Percentiles rank a stretch among this genome's conserved stretches.
Evolutionary conservation across 2,797 vertebrate genomes (phyloP).

Genomic region (Pipistrellus nathusii): DNA sequence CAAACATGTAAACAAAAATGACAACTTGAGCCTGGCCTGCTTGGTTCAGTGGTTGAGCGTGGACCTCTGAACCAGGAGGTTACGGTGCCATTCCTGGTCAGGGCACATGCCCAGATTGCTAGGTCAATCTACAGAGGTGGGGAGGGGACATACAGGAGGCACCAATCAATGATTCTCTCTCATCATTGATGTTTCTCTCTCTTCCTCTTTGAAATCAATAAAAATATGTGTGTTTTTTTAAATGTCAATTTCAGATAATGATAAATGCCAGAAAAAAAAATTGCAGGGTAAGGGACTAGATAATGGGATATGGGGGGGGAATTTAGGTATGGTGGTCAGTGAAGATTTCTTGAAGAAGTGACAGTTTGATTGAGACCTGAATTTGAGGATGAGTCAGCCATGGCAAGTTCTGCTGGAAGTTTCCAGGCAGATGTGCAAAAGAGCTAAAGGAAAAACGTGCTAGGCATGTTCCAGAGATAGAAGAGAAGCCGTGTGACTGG

Average conservation of each 20-base stretch:
- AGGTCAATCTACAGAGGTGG: too few relatives aligned
- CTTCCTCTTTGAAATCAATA: too few relatives aligned
- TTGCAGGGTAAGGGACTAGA: not conserved
- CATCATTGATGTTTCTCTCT: too few relatives aligned
- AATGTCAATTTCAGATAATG: slow-evolving; percentile 15
- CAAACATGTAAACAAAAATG: slow-evolving; percentile 5
- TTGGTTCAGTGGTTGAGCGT: too few relatives aligned
- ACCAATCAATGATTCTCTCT: too few relatives aligned
- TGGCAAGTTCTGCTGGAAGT: slow-evolving; percentile 21
- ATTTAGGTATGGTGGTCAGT: not conserved
- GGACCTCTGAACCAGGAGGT: too few relatives aligned
- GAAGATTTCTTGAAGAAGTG: slow-evolving; percentile 16
- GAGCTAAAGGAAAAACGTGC: not conserved
- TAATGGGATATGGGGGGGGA: not conserved
- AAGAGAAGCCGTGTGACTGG: not conserved
- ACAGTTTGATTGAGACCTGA: not conserved
- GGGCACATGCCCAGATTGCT: too few relatives aligned
- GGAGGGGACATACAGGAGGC: too few relatives aligned
- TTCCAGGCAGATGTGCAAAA: slow-evolving; percentile 26
- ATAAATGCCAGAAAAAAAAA: not conserved
- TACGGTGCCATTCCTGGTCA: too few relatives aligned
- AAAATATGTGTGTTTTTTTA: not conserved
- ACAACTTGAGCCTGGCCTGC: not conserved
- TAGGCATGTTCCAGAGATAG: not conserved
- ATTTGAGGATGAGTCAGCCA: slow-evolving; percentile 23